Base-by-base conservation (phyloP, 2,113 vertebrate species). In the Anguilla japonica region DNA sequence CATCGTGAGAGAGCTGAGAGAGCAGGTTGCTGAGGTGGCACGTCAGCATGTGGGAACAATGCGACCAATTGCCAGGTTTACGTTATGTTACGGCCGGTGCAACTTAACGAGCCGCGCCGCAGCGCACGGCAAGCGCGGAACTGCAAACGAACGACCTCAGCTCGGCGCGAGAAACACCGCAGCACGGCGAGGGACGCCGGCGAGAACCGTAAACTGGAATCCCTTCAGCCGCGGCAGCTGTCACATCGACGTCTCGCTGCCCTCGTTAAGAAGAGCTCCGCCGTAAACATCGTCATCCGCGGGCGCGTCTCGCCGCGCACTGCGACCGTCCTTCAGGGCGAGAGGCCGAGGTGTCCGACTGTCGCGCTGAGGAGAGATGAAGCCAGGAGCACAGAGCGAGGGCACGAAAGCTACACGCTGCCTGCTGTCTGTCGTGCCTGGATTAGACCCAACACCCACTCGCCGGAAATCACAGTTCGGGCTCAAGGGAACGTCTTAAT, bases 91-190 rank as follows among this genome's bases (percentile, higher is more conserved):
- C 5, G 57, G 13, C 22, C 8, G 60, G 60, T 26, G 3, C 60
- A 22, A 20, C 20, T 67, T 67, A 67, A 67, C 60, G 22, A 67
- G 18, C 53, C 60, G 34, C 2, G 16, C 53, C 57, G 84, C 79
- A 79, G 78, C 84, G 79, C 56, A 40, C 85, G 46, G 41, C 85
- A 78, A 46, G n/a, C 5, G 16, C 50, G 39, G 60, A 86, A 89
- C 86, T 87, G 88, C 88, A 88, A 87, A 86, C 78, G 41, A 85
- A 88, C 85, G 22, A 83, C 83, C 71, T 22, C 53, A 60, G 82
- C 50, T 39, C 5, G 11, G 39, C 67, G 6, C 46, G 53, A 41
- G 46, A 60, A 26, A 79, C 43, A 60, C 15, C 14, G 86, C 20
- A 29, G 39, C 22, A 84, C 79, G 50, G 50, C 40, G 46, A 50